phyloP scores from a whole-genome alignment of 1,140 invertebrate genomes.

The Archegozetes longisetosus region DNA sequence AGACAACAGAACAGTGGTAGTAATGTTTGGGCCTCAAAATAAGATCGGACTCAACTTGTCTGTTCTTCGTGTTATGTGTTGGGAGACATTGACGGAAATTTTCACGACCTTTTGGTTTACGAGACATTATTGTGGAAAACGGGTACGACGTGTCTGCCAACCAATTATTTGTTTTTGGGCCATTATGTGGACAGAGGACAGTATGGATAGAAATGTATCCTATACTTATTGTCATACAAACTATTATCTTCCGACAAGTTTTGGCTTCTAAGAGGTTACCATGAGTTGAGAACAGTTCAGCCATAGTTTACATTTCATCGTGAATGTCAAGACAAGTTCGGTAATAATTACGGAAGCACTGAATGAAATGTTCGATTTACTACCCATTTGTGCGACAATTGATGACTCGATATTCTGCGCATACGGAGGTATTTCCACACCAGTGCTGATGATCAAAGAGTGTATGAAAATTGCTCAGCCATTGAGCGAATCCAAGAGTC shows the following conservation, averaged over 20 bases:
- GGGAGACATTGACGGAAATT: slow-evolving; percentile 42
- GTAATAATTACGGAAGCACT: slow-evolving; percentile 46
- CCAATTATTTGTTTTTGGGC: slow-evolving; percentile 37
- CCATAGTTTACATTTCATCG: slow-evolving; percentile 48
- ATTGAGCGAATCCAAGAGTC: no score
- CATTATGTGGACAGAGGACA: slow-evolving; percentile 42
- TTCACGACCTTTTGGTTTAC: no score
- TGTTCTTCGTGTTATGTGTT: slow-evolving; percentile 38
- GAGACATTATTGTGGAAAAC: no score
- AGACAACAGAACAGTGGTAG: neutral
- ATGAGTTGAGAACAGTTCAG: slow-evolving; percentile 46
- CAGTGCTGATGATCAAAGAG: slow-evolving; percentile 33
- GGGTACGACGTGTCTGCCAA: slow-evolving; percentile 38
- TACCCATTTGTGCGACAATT: no score
- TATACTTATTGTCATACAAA: slow-evolving; percentile 46
- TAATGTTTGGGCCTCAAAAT: neutral
- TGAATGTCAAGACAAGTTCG: slow-evolving; percentile 47
- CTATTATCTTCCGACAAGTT: slow-evolving; percentile 41
- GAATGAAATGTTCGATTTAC: slow-evolving; percentile 48
- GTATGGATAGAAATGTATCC: slow-evolving; percentile 35
- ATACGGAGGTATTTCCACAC: slow-evolving; percentile 51
- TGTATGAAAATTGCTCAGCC: no score
- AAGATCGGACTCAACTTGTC: slow-evolving; percentile 21
- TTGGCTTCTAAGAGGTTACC: slow-evolving; percentile 43
- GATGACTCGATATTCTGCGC: no score